Evolutionary conservation across 2,888 invertebrate species (phyloP).

Genomic region (Yponomeuta sedellus): DNA sequence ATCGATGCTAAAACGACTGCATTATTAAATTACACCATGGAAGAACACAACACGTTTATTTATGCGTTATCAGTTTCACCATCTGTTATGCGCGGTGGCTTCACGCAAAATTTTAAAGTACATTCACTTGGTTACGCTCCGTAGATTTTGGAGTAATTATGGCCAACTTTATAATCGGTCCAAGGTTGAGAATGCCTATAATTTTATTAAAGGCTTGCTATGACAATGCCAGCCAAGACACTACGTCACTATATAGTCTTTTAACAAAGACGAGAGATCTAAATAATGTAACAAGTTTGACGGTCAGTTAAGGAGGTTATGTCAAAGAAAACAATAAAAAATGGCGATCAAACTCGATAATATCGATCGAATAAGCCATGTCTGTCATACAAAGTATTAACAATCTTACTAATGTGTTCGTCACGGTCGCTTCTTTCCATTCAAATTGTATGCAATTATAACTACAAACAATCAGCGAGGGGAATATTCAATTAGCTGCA

Average conservation of each 20-base stretch:
- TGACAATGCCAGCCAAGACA: no score
- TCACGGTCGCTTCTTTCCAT: neutral
- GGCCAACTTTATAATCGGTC: neutral
- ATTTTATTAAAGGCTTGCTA: neutral
- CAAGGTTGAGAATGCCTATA: neutral
- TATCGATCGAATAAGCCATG: no score
- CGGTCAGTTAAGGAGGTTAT: no score
- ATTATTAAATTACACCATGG: neutral
- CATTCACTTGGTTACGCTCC: neutral
- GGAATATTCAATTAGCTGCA: neutral
- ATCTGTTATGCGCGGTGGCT: neutral
- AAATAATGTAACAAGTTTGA: neutral
- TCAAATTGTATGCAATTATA: neutral
- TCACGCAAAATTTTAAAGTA: conserved; percentile 1
- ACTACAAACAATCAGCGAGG: neutral
- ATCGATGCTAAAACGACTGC: neutral
- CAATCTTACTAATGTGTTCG: neutral
- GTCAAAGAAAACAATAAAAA: no score
- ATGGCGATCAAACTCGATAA: no score
- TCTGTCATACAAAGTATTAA: neutral
- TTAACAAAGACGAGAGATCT: neutral
- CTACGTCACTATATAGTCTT: no score
- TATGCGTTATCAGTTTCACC: neutral
- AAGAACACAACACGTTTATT: neutral
- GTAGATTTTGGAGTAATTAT: neutral